A percentile compares a stretch with the other conserved stretches of the same genome.
Evolutionary conservation across 1,140 invertebrate genomes (phyloP).

Genomic region (Yoshiicerus persimilis): DNA sequence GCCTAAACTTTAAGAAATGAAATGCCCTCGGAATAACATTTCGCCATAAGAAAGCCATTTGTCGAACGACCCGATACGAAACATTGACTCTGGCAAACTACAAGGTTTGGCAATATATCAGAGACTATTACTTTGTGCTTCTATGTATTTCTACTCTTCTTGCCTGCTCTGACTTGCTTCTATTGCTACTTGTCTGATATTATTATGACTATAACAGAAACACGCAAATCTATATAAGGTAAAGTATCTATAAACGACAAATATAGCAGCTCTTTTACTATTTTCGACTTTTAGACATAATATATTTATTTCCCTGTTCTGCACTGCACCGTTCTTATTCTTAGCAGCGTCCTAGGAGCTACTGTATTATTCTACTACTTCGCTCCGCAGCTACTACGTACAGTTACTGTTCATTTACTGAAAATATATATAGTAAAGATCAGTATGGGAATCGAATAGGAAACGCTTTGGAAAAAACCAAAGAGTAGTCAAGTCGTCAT

Average conservation of each 20-base stretch:
- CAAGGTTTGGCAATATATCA: conserved; percentile 2
- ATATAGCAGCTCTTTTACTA: not conserved
- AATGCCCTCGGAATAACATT: conserved; percentile 12
- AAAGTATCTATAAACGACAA: not conserved
- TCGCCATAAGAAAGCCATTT: conserved; percentile 16
- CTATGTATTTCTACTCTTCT: not conserved
- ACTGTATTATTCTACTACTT: not conserved
- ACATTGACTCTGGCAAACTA: conserved; percentile 15
- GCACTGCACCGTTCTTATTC: not conserved
- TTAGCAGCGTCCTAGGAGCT: not conserved
- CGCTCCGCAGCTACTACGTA: too few species aligned
- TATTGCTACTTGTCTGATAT: not conserved
- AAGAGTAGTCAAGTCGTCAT: conserved; percentile 21
- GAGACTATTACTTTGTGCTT: not conserved
- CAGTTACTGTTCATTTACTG: too few species aligned
- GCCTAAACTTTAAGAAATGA: conserved; percentile 10
- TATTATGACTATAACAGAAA: not conserved
- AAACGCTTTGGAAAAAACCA: not conserved
- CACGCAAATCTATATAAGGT: not conserved
- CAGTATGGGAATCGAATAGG: not conserved
- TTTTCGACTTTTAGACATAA: not conserved
- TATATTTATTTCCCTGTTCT: not conserved
- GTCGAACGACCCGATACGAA: conserved; percentile 17
- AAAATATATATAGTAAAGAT: not conserved
- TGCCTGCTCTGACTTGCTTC: not conserved